Conservation (phyloP, 2,797 vertebrate species). For the Sarcoramphus papa region DNA sequence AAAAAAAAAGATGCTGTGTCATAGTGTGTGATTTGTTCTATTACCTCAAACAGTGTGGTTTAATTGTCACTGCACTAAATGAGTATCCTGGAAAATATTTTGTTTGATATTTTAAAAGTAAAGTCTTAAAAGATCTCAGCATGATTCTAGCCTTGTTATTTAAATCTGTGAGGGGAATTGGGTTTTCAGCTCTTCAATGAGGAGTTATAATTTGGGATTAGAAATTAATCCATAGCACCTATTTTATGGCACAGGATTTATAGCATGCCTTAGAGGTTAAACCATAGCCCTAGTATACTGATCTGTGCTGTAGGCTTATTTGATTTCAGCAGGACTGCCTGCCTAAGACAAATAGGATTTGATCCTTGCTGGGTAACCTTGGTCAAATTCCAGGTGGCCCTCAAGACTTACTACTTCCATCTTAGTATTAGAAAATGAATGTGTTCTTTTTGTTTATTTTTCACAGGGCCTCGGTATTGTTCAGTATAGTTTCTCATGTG, state of each 20-base stretch:
- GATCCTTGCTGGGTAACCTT: conserved; percentile 48
- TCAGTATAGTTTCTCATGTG: conserved; percentile 15
- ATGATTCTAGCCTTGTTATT: background rate
- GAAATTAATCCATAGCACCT: conserved; percentile 46
- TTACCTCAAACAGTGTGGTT: background rate
- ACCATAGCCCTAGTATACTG: background rate
- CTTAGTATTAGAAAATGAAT: conserved; percentile 38
- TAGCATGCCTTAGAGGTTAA: conserved; percentile 36
- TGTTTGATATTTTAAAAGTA: background rate
- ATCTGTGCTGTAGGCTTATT: conserved; percentile 22
- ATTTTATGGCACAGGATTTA: conserved; percentile 42
- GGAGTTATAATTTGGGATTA: conserved; percentile 46
- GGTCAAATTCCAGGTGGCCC: conserved; percentile 37
- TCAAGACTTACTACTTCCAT: conserved; percentile 27
- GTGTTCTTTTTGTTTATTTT: conserved; percentile 25
- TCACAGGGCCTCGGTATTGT: conserved; percentile 21
- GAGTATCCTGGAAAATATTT: background rate
- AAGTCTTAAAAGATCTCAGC: background rate
- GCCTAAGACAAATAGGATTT: conserved; percentile 50
- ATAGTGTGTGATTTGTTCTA: background rate
- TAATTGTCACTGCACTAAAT: background rate
- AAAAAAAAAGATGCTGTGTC: background rate
- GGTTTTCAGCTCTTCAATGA: conserved; percentile 13
- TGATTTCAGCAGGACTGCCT: conserved; percentile 38
- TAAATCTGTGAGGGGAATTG: background rate